These are phyloP conservation scores for Chrosomus eos DNA, from an alignment of 2,797 vertebrate species.

Conservation along the genomic window DNA sequence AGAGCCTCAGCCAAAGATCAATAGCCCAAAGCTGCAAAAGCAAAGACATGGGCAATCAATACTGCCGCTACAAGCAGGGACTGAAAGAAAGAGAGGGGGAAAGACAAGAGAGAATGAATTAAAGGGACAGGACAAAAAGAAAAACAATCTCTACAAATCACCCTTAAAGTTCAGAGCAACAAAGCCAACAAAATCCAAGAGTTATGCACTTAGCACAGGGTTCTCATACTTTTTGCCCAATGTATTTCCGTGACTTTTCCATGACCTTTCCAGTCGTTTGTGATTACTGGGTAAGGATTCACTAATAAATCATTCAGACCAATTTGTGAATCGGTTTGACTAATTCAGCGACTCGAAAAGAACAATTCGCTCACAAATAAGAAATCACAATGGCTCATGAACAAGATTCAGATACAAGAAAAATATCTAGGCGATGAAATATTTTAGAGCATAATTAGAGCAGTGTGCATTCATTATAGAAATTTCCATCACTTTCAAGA, in stretches of 20 bases:
- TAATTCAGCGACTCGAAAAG: slow-evolving; percentile 4
- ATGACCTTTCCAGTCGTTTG: slow-evolving; percentile 8
- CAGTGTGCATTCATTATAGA: background rate
- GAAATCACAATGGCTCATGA: slow-evolving; percentile 17
- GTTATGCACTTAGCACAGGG: background rate
- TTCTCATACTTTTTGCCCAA: background rate
- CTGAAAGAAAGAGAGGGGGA: slow-evolving; percentile 70
- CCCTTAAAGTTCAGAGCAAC: slow-evolving; percentile 40
- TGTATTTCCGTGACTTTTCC: background rate
- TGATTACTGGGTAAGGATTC: slow-evolving; percentile 15
- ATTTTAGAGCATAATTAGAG: slow-evolving; percentile 14
- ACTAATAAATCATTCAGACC: slow-evolving; percentile 16
- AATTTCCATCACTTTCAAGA: slow-evolving; percentile 2
- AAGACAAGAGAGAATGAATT: slow-evolving; percentile 68
- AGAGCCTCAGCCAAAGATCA: slow-evolving; percentile 72
- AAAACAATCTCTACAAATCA: slow-evolving; percentile 67
- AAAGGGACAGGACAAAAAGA: slow-evolving; percentile 71
- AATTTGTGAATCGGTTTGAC: slow-evolving; percentile 11
- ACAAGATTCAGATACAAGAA: slow-evolving; percentile 21
- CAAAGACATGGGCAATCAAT: slow-evolving; percentile 84
- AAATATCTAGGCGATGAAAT: slow-evolving; percentile 1
- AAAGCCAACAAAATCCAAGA: slow-evolving; percentile 28
- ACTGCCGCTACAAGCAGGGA: slow-evolving; percentile 72
- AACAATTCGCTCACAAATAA: slow-evolving; percentile 12
- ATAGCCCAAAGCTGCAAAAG: slow-evolving; percentile 81